Percentiles rank a stretch among this genome's conserved stretches.
phyloP scores from a whole-genome alignment of 2,113 vertebrate species.

The Todiramphus chloris region DNA sequence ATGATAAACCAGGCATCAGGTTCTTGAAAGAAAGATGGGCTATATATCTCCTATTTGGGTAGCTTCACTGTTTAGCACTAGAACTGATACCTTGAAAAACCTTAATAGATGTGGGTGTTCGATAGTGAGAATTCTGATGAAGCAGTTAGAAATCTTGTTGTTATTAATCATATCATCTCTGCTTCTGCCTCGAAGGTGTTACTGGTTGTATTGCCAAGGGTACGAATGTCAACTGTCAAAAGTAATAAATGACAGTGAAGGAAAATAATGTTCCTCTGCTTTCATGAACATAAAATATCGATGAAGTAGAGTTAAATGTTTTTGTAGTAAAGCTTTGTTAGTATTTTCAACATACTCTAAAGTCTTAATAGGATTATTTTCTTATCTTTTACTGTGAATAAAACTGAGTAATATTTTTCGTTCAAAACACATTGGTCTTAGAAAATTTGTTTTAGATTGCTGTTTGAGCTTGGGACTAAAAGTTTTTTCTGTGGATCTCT shows the following conservation, averaged over 20 bases:
- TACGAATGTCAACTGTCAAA: not conserved
- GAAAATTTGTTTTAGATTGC: not conserved
- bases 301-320: not conserved
- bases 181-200: not conserved
- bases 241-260: not conserved
- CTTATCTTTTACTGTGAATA: not conserved
- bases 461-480: not conserved
- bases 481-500: not conserved
- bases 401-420: not conserved
- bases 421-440: not conserved
- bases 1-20: too few relatives aligned
- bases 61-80: not conserved
- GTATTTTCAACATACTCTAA: not conserved
- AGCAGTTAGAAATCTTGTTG: not conserved
- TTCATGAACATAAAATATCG: not conserved
- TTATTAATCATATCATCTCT: not conserved
- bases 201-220: not conserved
- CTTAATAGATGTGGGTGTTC: not conserved
- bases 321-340: not conserved
- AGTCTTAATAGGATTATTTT: not conserved
- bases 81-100: not conserved
- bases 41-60: not conserved
- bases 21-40: not conserved
- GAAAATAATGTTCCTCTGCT: not conserved
- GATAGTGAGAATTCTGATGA: not conserved